These are phyloP conservation scores for Myxocyprinus asiaticus DNA, from an alignment of 2,113 vertebrate genomes.

Conservation along the genomic window DNA sequence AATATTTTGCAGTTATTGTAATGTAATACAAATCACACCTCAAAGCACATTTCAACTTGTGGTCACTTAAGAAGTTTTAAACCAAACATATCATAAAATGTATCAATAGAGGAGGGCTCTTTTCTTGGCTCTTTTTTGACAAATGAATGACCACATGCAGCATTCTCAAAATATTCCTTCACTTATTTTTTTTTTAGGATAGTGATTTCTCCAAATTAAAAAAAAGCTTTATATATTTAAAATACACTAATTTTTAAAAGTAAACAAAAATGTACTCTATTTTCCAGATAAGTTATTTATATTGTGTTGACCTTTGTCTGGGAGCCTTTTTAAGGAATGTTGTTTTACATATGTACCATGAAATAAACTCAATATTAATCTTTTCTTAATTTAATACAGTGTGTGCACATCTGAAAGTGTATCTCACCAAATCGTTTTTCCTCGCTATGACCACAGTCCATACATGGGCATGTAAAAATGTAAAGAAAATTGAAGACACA, in stretches of 20 bases:
- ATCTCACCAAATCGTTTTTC: not conserved
- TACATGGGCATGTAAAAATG: too few relatives aligned
- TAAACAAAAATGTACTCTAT: not conserved
- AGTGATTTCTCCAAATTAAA: not conserved
- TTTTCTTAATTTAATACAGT: conserved; percentile 63
- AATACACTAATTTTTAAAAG: conserved; percentile 2
- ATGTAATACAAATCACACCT: too few relatives aligned
- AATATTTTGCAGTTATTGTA: too few relatives aligned
- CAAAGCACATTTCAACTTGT: too few relatives aligned
- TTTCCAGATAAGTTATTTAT: conserved; percentile 55
- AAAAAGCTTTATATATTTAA: not conserved
- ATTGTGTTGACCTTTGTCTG: conserved; percentile 63
- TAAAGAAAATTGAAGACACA: too few relatives aligned
- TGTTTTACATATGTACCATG: conserved; percentile 58
- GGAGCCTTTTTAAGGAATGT: conserved; percentile 67
- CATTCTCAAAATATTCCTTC: not conserved
- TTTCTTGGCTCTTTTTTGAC: conserved; percentile 3
- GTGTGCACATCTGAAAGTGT: conserved; percentile 15
- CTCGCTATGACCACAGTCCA: too few relatives aligned
- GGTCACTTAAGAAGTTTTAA: too few relatives aligned
- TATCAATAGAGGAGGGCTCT: not conserved
- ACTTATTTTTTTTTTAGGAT: too few relatives aligned
- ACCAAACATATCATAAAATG: not conserved
- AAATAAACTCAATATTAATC: conserved; percentile 62
- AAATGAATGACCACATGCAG: not conserved